Conservation (phyloP, 2,888 invertebrate genomes). For the Epinotia ramella region DNA sequence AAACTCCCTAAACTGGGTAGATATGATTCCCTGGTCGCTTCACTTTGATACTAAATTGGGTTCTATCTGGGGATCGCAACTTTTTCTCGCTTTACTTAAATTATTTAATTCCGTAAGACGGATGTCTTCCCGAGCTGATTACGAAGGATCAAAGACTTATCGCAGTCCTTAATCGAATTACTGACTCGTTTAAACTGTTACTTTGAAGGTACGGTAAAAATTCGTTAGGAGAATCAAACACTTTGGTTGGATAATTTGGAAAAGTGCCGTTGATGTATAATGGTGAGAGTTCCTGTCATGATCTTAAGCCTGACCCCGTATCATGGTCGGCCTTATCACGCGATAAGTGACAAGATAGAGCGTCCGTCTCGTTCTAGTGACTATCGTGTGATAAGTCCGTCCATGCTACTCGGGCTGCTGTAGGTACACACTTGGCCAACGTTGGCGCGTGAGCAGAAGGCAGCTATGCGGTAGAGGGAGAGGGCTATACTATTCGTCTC, state of each 20-base stretch:
- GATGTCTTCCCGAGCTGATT: slow-evolving; percentile 35
- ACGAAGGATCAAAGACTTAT: slow-evolving; percentile 38
- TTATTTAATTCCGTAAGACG: slow-evolving; percentile 33
- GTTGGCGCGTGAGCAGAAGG: no score
- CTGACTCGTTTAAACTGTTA: slow-evolving; percentile 37
- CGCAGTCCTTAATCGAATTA: slow-evolving; percentile 38
- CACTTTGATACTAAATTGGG: not conserved
- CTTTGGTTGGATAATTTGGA: not conserved
- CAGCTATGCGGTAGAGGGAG: no score
- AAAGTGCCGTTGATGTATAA: not conserved
- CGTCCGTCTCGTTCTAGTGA: no score
- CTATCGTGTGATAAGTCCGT: no score
- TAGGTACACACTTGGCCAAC: no score
- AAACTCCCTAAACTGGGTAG: no score
- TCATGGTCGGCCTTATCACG: no score
- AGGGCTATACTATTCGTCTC: no score
- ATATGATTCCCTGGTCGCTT: no score
- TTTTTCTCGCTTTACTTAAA: slow-evolving; percentile 22
- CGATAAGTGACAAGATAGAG: no score
- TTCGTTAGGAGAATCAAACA: slow-evolving; percentile 13
- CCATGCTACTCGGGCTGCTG: no score
- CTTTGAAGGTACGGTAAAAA: slow-evolving; percentile 27
- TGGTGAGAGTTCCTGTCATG: not conserved
- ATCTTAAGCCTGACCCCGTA: no score
- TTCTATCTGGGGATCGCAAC: slow-evolving; percentile 8